A percentile compares a stretch with the other conserved stretches of the same genome.
These are phyloP conservation scores for Exephanes ischioxanthus DNA, from an alignment of 2,888 invertebrate genomes.

Conservation along the genomic window DNA sequence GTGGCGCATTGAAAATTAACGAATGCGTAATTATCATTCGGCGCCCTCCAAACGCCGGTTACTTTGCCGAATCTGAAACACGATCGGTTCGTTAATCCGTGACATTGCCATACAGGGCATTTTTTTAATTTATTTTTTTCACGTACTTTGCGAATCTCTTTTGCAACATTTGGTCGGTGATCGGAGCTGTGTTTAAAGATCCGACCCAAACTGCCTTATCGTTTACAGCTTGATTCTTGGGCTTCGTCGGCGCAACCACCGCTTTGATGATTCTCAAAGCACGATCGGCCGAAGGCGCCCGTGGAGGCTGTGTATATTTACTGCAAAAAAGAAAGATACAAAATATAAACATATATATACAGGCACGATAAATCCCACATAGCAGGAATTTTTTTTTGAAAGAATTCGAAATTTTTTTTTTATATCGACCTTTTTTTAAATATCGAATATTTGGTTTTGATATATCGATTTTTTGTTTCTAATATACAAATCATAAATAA, in stretches of 20 bases:
- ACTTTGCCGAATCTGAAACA: slow-evolving; percentile 67
- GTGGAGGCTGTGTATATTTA: neutral
- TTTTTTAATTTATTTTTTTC: neutral
- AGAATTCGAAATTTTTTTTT: neutral
- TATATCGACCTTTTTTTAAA: too few species aligned
- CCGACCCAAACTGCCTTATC: slow-evolving; percentile 67
- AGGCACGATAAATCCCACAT: neutral
- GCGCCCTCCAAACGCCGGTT: slow-evolving; percentile 11
- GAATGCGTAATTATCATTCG: slow-evolving; percentile 54
- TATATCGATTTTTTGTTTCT: too few species aligned
- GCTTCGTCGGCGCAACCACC: neutral
- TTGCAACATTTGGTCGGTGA: slow-evolving; percentile 42
- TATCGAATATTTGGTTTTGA: too few species aligned
- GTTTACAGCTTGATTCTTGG: slow-evolving; percentile 44
- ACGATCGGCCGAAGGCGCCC: slow-evolving; percentile 42
- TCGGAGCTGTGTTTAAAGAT: slow-evolving; percentile 4
- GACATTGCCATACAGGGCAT: neutral
- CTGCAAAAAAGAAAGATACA: neutral
- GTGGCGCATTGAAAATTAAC: slow-evolving; percentile 57
- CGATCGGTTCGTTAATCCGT: slow-evolving; percentile 10
- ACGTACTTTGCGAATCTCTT: slow-evolving; percentile 63
- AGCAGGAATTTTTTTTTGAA: neutral
- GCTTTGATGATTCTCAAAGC: slow-evolving; percentile 61
- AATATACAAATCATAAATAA: too few species aligned
- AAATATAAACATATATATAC: neutral